Evolutionary conservation across 2,888 invertebrate species (phyloP).

Genomic region (Apamea epomidion): DNA sequence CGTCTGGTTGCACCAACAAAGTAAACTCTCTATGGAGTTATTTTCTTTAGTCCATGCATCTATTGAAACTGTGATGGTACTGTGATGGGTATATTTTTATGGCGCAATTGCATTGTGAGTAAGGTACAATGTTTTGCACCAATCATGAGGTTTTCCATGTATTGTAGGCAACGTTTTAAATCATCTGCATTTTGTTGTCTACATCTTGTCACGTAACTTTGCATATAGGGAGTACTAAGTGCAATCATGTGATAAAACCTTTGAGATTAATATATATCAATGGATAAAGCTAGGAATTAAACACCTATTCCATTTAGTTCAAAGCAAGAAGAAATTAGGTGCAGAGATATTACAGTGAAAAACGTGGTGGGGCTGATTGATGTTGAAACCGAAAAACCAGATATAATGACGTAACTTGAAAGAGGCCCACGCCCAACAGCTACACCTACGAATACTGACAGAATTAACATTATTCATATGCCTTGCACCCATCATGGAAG

Average conservation of each 20-base stretch:
- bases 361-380: background rate
- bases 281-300: background rate
- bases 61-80: conserved; percentile 1
- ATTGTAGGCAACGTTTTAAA: conserved; percentile 24
- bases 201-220: conserved; percentile 20
- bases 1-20: conserved; percentile 7
- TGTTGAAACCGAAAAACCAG: conserved; percentile 44
- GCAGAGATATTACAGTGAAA: conserved; percentile 5
- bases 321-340: background rate
- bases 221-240: conserved; percentile 7
- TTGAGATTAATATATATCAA: background rate
- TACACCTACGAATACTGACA: background rate
- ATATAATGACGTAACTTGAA: conserved; percentile 34
- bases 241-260: background rate
- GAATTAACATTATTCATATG: conserved; percentile 3
- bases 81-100: conserved; percentile 31
- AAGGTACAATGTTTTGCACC: conserved; percentile 31
- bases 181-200: conserved; percentile 2
- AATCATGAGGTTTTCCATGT: conserved; percentile 31
- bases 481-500: conserved; percentile 8
- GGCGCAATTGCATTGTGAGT: conserved; percentile 42
- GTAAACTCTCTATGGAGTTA: background rate
- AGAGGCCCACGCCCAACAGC: conserved; percentile 19
- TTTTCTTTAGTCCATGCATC: conserved; percentile 5
- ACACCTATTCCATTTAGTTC: background rate